Conservation (phyloP, 2,113 vertebrate species). For the Larimichthys polyactis region DNA sequence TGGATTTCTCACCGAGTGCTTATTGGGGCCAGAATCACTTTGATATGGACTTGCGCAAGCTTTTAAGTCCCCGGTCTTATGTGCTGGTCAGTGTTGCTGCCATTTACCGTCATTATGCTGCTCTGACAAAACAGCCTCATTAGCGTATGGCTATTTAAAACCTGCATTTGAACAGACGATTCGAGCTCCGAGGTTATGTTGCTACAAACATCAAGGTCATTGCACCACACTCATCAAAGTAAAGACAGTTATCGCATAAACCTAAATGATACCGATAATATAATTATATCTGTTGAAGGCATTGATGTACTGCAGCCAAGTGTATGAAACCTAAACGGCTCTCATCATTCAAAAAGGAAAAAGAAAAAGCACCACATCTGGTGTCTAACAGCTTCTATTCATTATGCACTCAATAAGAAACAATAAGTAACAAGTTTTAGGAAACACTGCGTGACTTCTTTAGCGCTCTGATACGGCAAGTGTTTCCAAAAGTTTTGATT, state of each 20-base stretch:
- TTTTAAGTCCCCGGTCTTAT: constrained; percentile 38
- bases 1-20: constrained; percentile 72
- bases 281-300: constrained; percentile 11
- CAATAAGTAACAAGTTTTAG: constrained; percentile 10
- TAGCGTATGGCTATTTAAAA: constrained; percentile 53
- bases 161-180: constrained; percentile 59
- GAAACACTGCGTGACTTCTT: constrained; percentile 14
- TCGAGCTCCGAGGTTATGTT: constrained; percentile 10
- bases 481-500: constrained; percentile 51
- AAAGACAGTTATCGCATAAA: background rate
- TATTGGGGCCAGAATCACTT: constrained; percentile 70
- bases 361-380: constrained; percentile 24
- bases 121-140: constrained; percentile 34
- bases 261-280: background rate
- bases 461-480: constrained; percentile 1
- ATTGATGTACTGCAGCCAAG: constrained; percentile 19
- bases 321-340: constrained; percentile 1
- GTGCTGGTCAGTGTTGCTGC: constrained; percentile 42
- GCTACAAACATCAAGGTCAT: constrained; percentile 32
- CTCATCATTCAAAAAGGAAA: constrained; percentile 12
- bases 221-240: background rate
- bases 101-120: constrained; percentile 21
- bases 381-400: constrained; percentile 25
- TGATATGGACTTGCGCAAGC: constrained; percentile 61
- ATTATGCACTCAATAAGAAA: constrained; percentile 24